Percentiles rank a stretch among this genome's conserved stretches.
Conservation (phyloP, 1,140 invertebrate genomes). For the Whitmania pigra region DNA sequence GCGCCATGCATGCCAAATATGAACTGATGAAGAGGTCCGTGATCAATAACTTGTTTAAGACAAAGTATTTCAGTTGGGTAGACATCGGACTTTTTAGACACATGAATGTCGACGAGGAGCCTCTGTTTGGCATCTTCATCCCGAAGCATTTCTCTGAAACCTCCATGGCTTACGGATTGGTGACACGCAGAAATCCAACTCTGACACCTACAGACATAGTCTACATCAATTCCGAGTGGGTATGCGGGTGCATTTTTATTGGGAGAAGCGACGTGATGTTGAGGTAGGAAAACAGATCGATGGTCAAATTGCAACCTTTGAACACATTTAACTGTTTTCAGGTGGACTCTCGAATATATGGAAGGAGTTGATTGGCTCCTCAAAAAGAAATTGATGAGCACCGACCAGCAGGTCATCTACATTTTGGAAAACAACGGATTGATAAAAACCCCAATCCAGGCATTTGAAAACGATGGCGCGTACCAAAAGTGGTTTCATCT, state of each 20-base stretch:
- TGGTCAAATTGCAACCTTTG: not conserved
- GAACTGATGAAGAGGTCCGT: conserved; percentile 16
- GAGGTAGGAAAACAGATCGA: not conserved
- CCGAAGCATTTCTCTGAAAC: conserved; percentile 31
- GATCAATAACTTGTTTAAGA: conserved; percentile 13
- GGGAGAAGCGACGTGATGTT: conserved; percentile 15
- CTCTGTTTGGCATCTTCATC: conserved; percentile 28
- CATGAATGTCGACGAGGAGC: not conserved
- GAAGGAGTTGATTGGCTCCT: conserved; percentile 10
- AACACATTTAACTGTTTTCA: not conserved
- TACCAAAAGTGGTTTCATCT: conserved; percentile 13
- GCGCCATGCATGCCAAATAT: conserved; percentile 35
- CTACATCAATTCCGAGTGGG: conserved; percentile 29
- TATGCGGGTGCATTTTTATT: conserved; percentile 28
- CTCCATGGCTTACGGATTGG: conserved; percentile 32
- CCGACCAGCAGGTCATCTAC: conserved; percentile 25
- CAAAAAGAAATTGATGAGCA: conserved; percentile 8
- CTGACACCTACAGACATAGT: conserved; percentile 27
- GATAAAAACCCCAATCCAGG: conserved; percentile 4
- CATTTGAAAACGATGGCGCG: conserved; percentile 1
- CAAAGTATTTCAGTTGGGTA: conserved; percentile 22
- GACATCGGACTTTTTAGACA: conserved; percentile 25
- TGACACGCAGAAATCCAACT: conserved; percentile 25
- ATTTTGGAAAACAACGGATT: not conserved
- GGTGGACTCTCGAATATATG: conserved; percentile 21